Percentiles rank a stretch among this genome's conserved stretches.
Conservation (phyloP, 2,113 vertebrate genomes). For the Neoarius graeffei region DNA sequence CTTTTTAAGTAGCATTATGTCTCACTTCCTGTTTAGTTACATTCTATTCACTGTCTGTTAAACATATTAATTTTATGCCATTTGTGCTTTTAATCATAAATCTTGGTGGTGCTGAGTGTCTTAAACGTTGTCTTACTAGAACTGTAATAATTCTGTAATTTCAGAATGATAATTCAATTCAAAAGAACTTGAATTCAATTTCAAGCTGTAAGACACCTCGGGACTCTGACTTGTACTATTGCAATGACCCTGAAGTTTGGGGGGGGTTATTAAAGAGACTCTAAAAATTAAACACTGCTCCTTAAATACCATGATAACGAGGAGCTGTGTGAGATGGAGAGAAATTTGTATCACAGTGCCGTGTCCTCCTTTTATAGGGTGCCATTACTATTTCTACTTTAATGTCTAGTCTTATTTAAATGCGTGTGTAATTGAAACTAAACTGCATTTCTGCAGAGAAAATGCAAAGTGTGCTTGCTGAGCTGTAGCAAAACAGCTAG, state of each 20-base stretch:
- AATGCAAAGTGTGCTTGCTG: too few relatives aligned
- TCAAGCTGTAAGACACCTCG: too few relatives aligned
- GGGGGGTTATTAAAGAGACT: too few relatives aligned
- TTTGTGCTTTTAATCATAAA: not conserved
- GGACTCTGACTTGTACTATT: too few relatives aligned
- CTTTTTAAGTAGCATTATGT: not conserved
- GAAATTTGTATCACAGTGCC: not conserved
- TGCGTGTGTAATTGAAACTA: not conserved
- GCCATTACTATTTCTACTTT: not conserved
- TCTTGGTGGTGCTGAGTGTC: too few relatives aligned
- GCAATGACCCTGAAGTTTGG: too few relatives aligned
- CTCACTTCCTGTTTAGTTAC: not conserved
- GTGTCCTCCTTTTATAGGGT: not conserved
- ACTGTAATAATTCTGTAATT: too few relatives aligned
- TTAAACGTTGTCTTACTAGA: not conserved
- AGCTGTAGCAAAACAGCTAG: too few relatives aligned
- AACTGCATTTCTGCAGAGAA: too few relatives aligned
- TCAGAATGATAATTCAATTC: too few relatives aligned
- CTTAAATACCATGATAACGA: not conserved
- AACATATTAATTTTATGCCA: not conserved
- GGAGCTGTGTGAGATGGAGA: not conserved
- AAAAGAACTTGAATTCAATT: too few relatives aligned
- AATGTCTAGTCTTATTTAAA: not conserved
- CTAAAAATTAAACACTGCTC: not conserved
- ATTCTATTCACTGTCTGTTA: not conserved